Evolutionary conservation across 2,113 vertebrate genomes (phyloP), one percentile per base, ranked within the genome.

Genomic region (Gobio gobio): DNA sequence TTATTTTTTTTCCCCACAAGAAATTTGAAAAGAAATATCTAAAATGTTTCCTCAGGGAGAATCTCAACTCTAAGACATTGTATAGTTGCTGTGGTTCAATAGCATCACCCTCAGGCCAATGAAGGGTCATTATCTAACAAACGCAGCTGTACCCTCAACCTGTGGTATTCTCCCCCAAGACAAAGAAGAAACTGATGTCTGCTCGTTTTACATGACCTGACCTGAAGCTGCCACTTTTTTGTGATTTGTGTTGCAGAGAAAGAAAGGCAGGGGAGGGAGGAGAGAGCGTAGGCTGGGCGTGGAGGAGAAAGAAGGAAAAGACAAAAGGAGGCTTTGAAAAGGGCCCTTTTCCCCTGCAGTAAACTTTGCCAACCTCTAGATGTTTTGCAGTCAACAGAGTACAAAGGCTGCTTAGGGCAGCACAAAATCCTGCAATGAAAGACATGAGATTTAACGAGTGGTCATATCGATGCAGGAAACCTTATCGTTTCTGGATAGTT

Each of bases 141-240:
- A 91, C 88, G 78, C 87, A 88, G 86, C 85, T 87, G 61, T 84
- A 90, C 88, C 70, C 82, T 78, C 63, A 84, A 83, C 84, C 86
- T 91, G 87, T 86, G 86, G 47, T 80, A 85, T 86, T 89, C 85
- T 86, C 40, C 8, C 0, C 82, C 92, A 91, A 93, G 91, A 93
- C 91, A 93, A 94, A 93, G 88, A 91, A 82, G 83, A 92, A 91
- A 91, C 85, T 75, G 56, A 85, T 91, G 90, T 90, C 90, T 89
- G 83, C 88, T 93, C 90, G 79, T 94, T 93, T 93, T 93, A 92
- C 26, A 0, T 90, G 91, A 91, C 92, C 91, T 92, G 93, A 94
- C 89, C 91, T 87, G 86, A 90, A 89, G 86, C 86, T 91, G 82
- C 87, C 89, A 90, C 90, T 93, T 94, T 89, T 93, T 91, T 93